Base-by-base conservation (phyloP, 2,113 vertebrate species). In the Apus apus region DNA sequence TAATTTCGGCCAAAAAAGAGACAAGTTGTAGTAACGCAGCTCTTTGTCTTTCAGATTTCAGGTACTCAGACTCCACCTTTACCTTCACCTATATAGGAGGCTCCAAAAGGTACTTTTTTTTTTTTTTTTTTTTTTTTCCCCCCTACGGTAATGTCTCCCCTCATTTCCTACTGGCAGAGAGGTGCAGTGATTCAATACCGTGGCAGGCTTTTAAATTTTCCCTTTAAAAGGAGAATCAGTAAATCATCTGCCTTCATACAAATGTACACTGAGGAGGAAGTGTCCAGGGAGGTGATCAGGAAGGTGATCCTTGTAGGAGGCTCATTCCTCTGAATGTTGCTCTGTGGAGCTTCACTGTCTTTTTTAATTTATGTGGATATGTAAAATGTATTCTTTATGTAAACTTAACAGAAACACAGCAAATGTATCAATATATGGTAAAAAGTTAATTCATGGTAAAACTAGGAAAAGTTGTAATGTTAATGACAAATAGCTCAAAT, bases 1-100 rank as follows among this genome's bases (percentile, higher is more conserved):
- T 29, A 65, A 2, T 67, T 93, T 38, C n/a, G 36, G 64, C n/a
- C 50, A 10, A 61, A 72, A 73, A 73, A 64, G 61, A 71, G 53
- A 23, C 26, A 26, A 71, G 32, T 38, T 38, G 45, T 81, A 76
- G 51, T 96, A 64, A 74, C 66, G 48, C 65, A 60, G 26, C 9
- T 96, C 90, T 95, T 96, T 97, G 73, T 93, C 25, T 98, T 98
- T 96, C 97, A 99, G 99, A 99, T 98, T 99, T 99, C 98, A 98
- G 98, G 97, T 99, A 98, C 94, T 98, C 98, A 34, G 99, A 99
- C 97, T 98, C 98, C 97, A 99, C 98, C 79, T 99, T 99, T 96
- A 98, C 99, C 84, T 99, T 99, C 97, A 98, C 98, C 91, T 99
- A 98, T 91, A 93, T 96, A 25, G 98, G 98, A 96, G 98, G 98